Evolutionary conservation across 2,113 vertebrate species (phyloP), one percentile per base, ranked within the genome.

Genomic region (Lates calcarifer): DNA sequence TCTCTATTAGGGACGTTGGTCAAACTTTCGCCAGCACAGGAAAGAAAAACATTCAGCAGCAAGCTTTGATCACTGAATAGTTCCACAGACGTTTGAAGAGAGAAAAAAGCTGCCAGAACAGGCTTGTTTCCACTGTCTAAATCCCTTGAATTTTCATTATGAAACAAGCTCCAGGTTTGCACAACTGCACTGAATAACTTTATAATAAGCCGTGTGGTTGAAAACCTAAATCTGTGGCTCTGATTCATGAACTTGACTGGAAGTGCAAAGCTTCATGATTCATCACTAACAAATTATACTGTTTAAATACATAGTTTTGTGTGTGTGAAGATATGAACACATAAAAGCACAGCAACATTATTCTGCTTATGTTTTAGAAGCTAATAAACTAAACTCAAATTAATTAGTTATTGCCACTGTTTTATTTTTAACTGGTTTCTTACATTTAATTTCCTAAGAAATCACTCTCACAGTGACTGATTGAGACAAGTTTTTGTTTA

Each of bases 1-100:
- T 84, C 80, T 72, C 81, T 63, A 74, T 77, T 71, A 58, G 72
- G 12, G 45, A 71, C 26, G 58, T 63, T 81, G 79, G 79, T 87
- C 67, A 74, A 84, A 89, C 81, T 39, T 83, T 74, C 88, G 33
- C 53, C n/a, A 18, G 79, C 62, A 76, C 67, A 71, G 68, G 41
- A 18, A 70, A 89, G 51, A 86, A 87, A 87, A 90, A 91, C 80
- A 90, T 63, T 76, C 41, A 58, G 70, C 53, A 56, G 6, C 39
- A 41, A 87, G 66, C 77, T 86, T 88, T 89, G n/a, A n/a, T n/a
- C n/a, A n/a, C n/a, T n/a, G n/a, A n/a, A n/a, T n/a, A n/a, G n/a
- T n/a, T n/a, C n/a, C n/a, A n/a, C n/a, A n/a, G n/a, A n/a, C n/a
- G n/a, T n/a, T n/a, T n/a, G 51, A 77, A 70, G 45, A 89, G 57